These are phyloP conservation scores for Champsocephalus esox DNA, from an alignment of 2,797 vertebrate genomes.

Conservation along the genomic window DNA sequence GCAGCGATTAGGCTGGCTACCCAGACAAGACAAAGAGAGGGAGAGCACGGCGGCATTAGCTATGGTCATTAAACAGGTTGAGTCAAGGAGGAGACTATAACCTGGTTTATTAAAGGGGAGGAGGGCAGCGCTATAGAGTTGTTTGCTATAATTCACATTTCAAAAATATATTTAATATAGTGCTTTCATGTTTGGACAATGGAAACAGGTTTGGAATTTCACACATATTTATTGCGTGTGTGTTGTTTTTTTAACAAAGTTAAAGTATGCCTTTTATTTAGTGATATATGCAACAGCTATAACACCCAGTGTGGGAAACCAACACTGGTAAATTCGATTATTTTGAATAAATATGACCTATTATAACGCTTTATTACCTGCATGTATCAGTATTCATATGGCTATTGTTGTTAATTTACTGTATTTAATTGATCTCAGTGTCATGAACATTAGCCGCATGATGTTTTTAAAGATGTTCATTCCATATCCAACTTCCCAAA, in stretches of 20 bases:
- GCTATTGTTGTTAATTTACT: neutral
- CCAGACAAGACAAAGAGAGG: conserved; percentile 91
- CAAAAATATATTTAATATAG: conserved; percentile 10
- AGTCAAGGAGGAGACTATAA: conserved; percentile 84
- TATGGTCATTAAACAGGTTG: conserved; percentile 92
- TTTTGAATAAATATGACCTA: neutral
- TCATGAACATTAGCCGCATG: too few relatives aligned
- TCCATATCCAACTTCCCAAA: neutral
- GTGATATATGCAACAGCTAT: neutral
- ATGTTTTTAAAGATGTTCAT: neutral
- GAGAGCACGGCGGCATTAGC: conserved; percentile 89
- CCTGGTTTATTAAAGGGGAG: conserved; percentile 81
- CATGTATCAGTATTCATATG: neutral
- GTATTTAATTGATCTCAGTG: too few relatives aligned
- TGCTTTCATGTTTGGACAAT: conserved; percentile 7
- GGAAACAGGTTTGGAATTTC: conserved; percentile 1
- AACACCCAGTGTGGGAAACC: neutral
- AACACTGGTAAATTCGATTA: neutral
- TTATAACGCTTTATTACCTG: neutral
- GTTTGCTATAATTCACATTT: conserved; percentile 27
- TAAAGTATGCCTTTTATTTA: neutral
- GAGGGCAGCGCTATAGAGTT: conserved; percentile 10
- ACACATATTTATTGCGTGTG: neutral
- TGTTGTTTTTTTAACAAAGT: neutral
- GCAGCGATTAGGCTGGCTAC: conserved; percentile 90